Percentiles rank a stretch among this genome's conserved stretches.
Evolutionary conservation across 2,797 vertebrate genomes (phyloP).

Genomic region (Neopelma chrysocephalum): DNA sequence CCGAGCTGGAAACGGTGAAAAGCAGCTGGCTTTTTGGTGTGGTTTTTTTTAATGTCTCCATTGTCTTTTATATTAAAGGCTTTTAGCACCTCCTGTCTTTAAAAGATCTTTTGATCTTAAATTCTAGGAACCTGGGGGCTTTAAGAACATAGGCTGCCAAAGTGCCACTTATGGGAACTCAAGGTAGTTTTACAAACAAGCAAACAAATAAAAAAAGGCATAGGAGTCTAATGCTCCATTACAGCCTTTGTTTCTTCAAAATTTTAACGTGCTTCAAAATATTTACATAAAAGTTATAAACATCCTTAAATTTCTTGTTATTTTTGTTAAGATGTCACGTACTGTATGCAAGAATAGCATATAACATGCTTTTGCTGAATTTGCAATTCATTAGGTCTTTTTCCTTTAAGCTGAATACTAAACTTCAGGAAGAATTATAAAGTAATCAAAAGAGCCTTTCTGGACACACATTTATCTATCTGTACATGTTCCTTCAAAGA

Average conservation of each 20-base stretch:
- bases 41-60: neutral
- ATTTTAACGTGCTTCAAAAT: conserved; percentile 33
- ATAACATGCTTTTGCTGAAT: neutral
- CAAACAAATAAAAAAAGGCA: neutral
- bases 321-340: neutral
- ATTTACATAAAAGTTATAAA: neutral
- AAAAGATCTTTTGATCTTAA: conserved; percentile 58
- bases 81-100: conserved; percentile 48
- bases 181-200: neutral
- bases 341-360: neutral
- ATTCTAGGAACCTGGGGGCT: conserved; percentile 39
- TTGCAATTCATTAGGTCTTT: neutral
- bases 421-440: neutral
- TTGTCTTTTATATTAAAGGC: conserved; percentile 32
- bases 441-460: neutral
- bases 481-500: neutral
- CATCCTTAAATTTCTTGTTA: neutral
- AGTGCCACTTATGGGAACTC: neutral
- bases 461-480: neutral
- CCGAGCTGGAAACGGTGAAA: neutral
- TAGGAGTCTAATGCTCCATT: neutral
- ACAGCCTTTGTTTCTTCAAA: conserved; percentile 32
- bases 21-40: neutral
- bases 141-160: conserved; percentile 38
- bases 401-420: neutral